A percentile compares a stretch with the other conserved stretches of the same genome.
phyloP scores from a whole-genome alignment of 2,888 invertebrate species.

The Eutolmus rufibarbis region DNA sequence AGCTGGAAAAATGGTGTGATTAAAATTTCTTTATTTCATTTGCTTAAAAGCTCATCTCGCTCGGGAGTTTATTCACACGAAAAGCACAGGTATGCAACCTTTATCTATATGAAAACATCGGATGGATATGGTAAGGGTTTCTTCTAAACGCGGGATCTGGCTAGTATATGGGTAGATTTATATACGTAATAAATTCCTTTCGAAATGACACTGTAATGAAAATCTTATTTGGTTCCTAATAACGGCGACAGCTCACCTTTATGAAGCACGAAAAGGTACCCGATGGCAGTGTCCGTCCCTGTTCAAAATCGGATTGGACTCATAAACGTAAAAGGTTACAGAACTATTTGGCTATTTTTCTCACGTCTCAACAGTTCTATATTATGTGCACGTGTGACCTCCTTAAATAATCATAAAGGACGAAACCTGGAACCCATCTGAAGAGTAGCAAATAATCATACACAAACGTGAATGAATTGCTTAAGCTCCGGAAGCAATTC shows the following conservation, averaged over 20 bases:
- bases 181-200: not conserved
- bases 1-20: not conserved
- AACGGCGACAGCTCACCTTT: not conserved
- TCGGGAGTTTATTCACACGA: not conserved
- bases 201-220: not conserved
- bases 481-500: slow-evolving; percentile 7
- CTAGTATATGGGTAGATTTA: not conserved
- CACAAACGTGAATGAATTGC: slow-evolving; percentile 29
- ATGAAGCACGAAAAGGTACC: not conserved
- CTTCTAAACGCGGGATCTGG: not conserved
- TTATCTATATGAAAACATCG: not conserved
- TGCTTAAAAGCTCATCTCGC: not conserved
- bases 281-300: not conserved
- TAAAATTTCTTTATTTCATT: not conserved
- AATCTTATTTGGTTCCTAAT: slow-evolving; percentile 9
- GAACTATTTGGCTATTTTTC: slow-evolving; percentile 14
- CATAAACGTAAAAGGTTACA: not conserved
- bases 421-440: slow-evolving; percentile 25
- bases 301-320: slow-evolving; percentile 27
- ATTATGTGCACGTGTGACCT: slow-evolving; percentile 41
- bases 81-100: not conserved
- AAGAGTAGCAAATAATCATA: slow-evolving; percentile 36
- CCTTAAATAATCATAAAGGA: slow-evolving; percentile 42
- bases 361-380: slow-evolving; percentile 36
- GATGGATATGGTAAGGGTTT: not conserved